A percentile compares a stretch with the other conserved stretches of the same genome.
These are phyloP conservation scores for Dasysyrphus tricinctus DNA, from an alignment of 2,888 invertebrate species.

Conservation along the genomic window DNA sequence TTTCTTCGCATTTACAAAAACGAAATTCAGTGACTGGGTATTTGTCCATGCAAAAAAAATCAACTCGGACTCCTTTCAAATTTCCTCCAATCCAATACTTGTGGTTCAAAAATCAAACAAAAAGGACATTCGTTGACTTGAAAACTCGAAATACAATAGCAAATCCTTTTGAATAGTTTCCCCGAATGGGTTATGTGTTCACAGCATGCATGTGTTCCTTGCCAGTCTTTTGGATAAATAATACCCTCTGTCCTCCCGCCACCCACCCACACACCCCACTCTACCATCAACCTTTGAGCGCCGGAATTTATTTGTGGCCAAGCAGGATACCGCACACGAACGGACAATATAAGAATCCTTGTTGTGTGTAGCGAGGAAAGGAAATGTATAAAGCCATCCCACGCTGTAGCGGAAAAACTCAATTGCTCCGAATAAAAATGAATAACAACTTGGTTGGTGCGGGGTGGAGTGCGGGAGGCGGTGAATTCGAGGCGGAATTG, in stretches of 20 bases:
- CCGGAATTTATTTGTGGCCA: constrained; percentile 66
- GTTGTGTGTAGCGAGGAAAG: constrained; percentile 9
- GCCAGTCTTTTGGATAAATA: constrained; percentile 8
- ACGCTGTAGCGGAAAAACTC: constrained; percentile 68
- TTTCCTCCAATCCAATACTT: constrained; percentile 15
- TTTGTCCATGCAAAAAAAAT: background rate
- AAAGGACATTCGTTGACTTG: constrained; percentile 54
- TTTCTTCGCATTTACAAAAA: background rate
- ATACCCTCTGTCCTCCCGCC: background rate
- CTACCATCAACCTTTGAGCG: constrained; percentile 1
- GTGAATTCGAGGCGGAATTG: background rate
- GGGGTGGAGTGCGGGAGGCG: background rate
- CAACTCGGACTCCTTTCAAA: background rate
- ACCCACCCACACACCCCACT: background rate
- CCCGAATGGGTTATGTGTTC: constrained; percentile 9
- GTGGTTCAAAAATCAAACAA: constrained; percentile 28
- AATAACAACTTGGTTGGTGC: constrained; percentile 46
- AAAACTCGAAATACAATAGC: constrained; percentile 52
- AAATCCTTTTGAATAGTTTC: constrained; percentile 61
- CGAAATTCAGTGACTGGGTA: background rate
- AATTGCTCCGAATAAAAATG: constrained; percentile 68
- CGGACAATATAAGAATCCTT: constrained; percentile 43
- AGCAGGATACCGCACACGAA: constrained; percentile 44
- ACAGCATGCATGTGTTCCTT: constrained; percentile 1
- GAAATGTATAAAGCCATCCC: constrained; percentile 64